Conservation (phyloP, 2,797 vertebrate species). For the Characodon lateralis region DNA sequence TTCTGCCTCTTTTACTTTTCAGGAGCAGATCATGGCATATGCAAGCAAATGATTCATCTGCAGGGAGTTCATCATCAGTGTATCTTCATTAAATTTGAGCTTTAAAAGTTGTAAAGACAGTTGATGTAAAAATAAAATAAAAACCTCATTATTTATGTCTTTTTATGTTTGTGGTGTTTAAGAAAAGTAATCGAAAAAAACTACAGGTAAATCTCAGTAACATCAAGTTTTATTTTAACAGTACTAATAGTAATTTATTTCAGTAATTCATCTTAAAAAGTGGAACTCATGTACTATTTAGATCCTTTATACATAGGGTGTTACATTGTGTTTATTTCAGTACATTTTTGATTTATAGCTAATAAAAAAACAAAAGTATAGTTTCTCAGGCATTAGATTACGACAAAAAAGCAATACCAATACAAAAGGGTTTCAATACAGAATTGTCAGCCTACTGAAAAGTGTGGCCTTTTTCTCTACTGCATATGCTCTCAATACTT, state of each 20-base stretch:
- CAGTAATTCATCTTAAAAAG: not conserved
- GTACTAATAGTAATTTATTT: not conserved
- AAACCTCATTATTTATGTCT: conserved; percentile 34
- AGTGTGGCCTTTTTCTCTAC: not conserved
- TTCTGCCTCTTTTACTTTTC: conserved; percentile 63
- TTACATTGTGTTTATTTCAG: not conserved
- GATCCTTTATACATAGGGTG: too few species aligned
- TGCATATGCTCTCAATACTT: too few species aligned
- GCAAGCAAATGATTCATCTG: conserved; percentile 87
- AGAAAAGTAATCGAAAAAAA: not conserved
- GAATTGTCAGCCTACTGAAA: not conserved
- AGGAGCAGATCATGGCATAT: conserved; percentile 95
- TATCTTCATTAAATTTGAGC: conserved; percentile 35
- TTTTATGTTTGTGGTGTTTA: not conserved
- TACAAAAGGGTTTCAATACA: not conserved
- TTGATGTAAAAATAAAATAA: conserved; percentile 67
- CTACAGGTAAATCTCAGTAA: not conserved
- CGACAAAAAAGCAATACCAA: not conserved
- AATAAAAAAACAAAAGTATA: not conserved
- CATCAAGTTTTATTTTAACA: not conserved
- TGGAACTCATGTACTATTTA: not conserved
- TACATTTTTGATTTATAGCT: not conserved
- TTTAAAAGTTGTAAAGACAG: conserved; percentile 51
- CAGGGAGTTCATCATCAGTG: conserved; percentile 8
- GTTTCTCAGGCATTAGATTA: not conserved